Percentiles rank a stretch among this genome's conserved stretches.
phyloP scores from a whole-genome alignment of 1,140 invertebrate species.

The Tenebrio molitor region DNA sequence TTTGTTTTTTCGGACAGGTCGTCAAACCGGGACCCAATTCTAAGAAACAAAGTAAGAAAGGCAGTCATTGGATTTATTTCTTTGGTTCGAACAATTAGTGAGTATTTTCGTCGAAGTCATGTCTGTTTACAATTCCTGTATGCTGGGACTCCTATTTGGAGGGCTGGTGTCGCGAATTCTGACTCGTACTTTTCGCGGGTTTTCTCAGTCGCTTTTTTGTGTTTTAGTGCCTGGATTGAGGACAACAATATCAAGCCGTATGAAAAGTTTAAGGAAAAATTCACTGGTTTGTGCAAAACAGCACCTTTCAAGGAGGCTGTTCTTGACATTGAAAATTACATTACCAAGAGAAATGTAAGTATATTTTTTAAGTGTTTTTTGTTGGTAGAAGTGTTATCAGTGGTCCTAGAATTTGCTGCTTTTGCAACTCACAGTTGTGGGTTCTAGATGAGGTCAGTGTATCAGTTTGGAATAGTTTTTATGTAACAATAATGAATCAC shows the following conservation, averaged over 20 bases:
- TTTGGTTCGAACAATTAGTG: conserved; percentile 95
- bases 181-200: neutral
- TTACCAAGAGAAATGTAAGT: conserved; percentile 78
- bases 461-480: no score
- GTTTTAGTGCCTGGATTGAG: conserved; percentile 91
- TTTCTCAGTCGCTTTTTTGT: conserved; percentile 51
- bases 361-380: no score
- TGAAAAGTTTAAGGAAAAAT: conserved; percentile 83
- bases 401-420: no score
- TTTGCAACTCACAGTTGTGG: no score
- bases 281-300: conserved; percentile 84
- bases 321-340: conserved; percentile 87
- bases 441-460: no score
- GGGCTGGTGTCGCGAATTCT: no score
- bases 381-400: no score
- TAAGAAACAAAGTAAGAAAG: conserved; percentile 76
- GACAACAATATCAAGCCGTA: conserved; percentile 88
- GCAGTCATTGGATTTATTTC: conserved; percentile 90
- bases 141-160: no score
- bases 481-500: no score
- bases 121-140: no score
- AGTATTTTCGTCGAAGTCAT: no score
- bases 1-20: conserved; percentile 71
- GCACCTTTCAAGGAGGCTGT: conserved; percentile 87
- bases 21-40: conserved; percentile 78